Base-by-base conservation (phyloP, 2,888 invertebrate genomes). In the Calameuta pallipes region DNA sequence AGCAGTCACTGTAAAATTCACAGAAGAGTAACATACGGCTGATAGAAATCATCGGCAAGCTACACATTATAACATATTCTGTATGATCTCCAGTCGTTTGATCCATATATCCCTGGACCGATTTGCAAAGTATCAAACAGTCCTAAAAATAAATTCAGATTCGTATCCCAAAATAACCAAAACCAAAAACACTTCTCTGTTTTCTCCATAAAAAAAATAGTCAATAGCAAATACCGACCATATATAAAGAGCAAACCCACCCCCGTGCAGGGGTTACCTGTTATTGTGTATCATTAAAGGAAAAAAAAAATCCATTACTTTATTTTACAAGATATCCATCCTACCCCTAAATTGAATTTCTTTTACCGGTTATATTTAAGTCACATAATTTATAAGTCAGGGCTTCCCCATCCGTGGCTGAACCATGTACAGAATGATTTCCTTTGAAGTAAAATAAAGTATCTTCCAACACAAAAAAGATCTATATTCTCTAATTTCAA, bases 61-160 rank as follows among this genome's bases (percentile, higher is more conserved):
- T 83, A 75, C 80, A 74, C 77, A 78, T 85, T 85, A 89, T 91
- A 89, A 89, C 84, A 86, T 86, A 91, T 91, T 91, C 91, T 80
- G 87, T 90, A 80, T 90, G 91, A 91, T 75, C 78, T 78, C 73
- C 37, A 73, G 75, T 37, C 78, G 78, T 78, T 78, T 78, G 78
- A 78, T 78, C 78, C 76, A 36, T 73, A 73, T 71, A 30, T 70
- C 23, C 31, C 35, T 35, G 23, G 23, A n/a, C 23, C 23, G 30
- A 4, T 35, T 74, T 36, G 23, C 23, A 33, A 30, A 23, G n/a
- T 36, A 74, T 23, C 30, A 33, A 74, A 37, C 15, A 74, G n/a
- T 56, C 23, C 23, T 56, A 23, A 23, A 23, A 9, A 56, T 56
- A 56, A 56, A 56, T 56, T 13, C 37, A 37, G 37, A 13, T 37